Percentiles rank a stretch among this genome's conserved stretches.
These are phyloP conservation scores for Eumacrocentrus americanus DNA, from an alignment of 2,888 invertebrate genomes.

Conservation along the genomic window DNA sequence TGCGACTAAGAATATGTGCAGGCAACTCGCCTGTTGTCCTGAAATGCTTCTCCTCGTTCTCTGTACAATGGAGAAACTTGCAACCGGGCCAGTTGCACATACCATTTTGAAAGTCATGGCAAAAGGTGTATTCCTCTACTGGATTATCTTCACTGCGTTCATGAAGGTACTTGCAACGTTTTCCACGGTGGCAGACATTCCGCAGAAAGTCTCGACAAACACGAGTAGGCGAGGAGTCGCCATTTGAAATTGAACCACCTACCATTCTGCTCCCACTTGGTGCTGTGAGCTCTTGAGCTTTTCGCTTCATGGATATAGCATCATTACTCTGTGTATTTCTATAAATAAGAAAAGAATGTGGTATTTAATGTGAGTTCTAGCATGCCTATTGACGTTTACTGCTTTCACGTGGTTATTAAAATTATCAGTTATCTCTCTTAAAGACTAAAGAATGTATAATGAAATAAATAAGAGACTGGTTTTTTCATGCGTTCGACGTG, in stretches of 20 bases:
- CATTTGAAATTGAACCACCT: constrained; percentile 44
- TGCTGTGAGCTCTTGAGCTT: constrained; percentile 31
- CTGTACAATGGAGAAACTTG: constrained; percentile 77
- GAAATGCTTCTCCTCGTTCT: constrained; percentile 79
- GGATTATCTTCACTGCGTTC: constrained; percentile 60
- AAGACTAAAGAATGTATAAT: too few species aligned
- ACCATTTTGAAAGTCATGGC: constrained; percentile 76
- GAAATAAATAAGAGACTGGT: too few species aligned
- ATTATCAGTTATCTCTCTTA: too few species aligned
- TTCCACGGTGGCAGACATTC: constrained; percentile 66
- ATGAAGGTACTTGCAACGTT: constrained; percentile 65
- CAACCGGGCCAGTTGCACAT: constrained; percentile 76
- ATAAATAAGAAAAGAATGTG: too few species aligned
- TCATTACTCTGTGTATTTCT: too few species aligned
- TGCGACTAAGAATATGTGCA: constrained; percentile 60
- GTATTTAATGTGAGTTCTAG: too few species aligned
- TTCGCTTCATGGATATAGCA: constrained; percentile 47
- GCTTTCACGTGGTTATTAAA: too few species aligned
- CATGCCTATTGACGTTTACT: too few species aligned
- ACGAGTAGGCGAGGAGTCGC: constrained; percentile 47
- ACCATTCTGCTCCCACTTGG: constrained; percentile 40
- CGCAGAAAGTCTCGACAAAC: constrained; percentile 68
- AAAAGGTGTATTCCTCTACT: constrained; percentile 63
- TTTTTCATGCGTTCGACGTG: too few species aligned
- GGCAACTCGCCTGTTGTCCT: constrained; percentile 76